Evolutionary conservation across 2,113 vertebrate genomes (phyloP), one percentile per base, ranked within the genome.

Genomic region (Chaetorhynchus papuensis): DNA sequence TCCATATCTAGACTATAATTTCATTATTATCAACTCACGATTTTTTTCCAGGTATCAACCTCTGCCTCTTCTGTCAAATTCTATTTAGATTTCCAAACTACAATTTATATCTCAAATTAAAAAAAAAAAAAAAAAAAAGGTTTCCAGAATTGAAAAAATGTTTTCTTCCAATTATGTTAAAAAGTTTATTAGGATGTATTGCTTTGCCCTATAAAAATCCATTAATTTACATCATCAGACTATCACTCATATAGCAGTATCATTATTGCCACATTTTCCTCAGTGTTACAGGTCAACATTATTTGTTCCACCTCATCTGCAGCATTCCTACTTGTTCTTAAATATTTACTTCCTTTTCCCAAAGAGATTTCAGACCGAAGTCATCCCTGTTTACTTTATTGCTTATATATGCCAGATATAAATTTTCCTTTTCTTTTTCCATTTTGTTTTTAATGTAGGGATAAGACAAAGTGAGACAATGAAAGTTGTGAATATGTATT

Each of bases 121-220:
- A 22, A 56, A 56, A 56, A 33, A 18, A 44, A 44, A 44, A 44
- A 44, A 10, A 3, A 11, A 9, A 10, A 11, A 41, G 12, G 1
- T 8, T 39, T 53, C 5, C 1, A 11, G 33, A 3, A 66, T 45
- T 3, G n/a, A 53, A 33, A 72, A 84, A 33, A 0, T 15, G 3
- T 8, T n/a, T 86, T 71, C 18, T 72, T 54, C 5, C 7, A 68
- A 8, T 39, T 45, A 30, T 21, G 13, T 50, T 52, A 39, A 10
- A 86, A 88, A 21, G 0, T 49, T 33, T 47, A 7, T 52, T 42
- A 64, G n/a, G 27, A 69, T 7, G 15, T 35, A 33, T 10, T 60
- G 2, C 9, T 80, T 72, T 14, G 33, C 15, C 27, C 2, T 60
- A 15, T 4, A 83, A 76, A 63, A 68, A 35, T 2, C 50, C 13